Percentiles rank a stretch among this genome's conserved stretches.
Conservation (phyloP, 2,113 vertebrate genomes). For the Boleophthalmus pectinirostris region DNA sequence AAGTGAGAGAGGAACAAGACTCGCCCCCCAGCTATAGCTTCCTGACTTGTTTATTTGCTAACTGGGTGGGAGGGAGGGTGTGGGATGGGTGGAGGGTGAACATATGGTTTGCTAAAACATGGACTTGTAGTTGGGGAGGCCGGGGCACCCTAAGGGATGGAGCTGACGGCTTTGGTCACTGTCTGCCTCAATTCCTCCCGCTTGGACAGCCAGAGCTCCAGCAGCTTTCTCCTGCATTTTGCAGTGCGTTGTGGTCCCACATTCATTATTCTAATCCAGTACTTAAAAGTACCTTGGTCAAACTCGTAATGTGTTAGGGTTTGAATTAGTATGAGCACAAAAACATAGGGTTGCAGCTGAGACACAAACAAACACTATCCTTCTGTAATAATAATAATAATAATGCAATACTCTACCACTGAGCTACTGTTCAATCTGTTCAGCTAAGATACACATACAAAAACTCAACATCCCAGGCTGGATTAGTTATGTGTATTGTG, state of each 20-base stretch:
- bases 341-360: constrained; percentile 51
- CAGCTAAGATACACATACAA: too few species aligned
- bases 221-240: constrained; percentile 63
- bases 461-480: not conserved
- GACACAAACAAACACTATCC: constrained; percentile 8
- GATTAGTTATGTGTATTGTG: too few species aligned
- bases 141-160: constrained; percentile 71
- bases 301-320: constrained; percentile 3
- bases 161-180: constrained; percentile 74
- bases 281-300: constrained; percentile 29
- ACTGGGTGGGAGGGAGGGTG: constrained; percentile 54
- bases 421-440: not conserved
- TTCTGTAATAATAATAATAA: too few species aligned
- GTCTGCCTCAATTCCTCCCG: constrained; percentile 80
- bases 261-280: constrained; percentile 22
- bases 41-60: constrained; percentile 80
- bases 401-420: too few species aligned
- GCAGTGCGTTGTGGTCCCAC: constrained; percentile 41
- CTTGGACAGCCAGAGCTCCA: constrained; percentile 70
- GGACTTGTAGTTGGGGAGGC: constrained; percentile 80
- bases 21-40: constrained; percentile 77
- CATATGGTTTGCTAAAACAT: constrained; percentile 84
- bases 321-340: constrained; percentile 18
- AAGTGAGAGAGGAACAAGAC: constrained; percentile 64
- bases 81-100: constrained; percentile 60